phyloP scores from a whole-genome alignment of 2,888 invertebrate species.

The Pachliopta kotzebuea region DNA sequence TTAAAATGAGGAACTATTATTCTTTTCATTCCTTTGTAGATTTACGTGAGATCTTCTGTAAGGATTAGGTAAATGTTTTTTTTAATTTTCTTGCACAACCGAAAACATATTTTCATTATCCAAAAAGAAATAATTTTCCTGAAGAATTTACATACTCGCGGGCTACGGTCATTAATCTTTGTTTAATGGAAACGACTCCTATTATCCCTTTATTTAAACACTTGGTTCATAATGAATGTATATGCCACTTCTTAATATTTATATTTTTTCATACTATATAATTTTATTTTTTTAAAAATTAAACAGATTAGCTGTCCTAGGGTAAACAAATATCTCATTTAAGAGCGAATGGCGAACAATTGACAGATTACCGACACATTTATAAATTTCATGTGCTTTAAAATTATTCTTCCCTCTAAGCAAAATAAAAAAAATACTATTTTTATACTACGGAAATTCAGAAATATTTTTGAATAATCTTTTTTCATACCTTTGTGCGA shows the following conservation, averaged over 20 bases:
- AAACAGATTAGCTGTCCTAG: background rate
- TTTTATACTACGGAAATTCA: too few species aligned
- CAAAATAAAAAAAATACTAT: background rate
- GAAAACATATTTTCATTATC: background rate
- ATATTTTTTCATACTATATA: background rate
- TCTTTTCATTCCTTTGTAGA: too few species aligned
- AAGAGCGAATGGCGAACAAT: background rate
- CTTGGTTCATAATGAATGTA: background rate
- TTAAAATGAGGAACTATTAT: too few species aligned
- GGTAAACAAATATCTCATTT: background rate
- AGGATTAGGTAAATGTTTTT: background rate
- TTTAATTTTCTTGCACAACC: background rate
- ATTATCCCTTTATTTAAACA: too few species aligned
- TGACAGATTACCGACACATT: background rate
- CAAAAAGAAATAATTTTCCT: background rate
- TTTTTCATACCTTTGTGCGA: conserved; percentile 32
- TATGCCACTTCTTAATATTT: background rate
- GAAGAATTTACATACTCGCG: background rate
- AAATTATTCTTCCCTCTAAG: too few species aligned
- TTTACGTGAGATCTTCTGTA: background rate
- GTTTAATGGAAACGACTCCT: too few species aligned
- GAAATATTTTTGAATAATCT: background rate
- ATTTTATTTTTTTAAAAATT: background rate
- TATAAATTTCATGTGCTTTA: background rate
- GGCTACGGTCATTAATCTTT: background rate